Conservation (phyloP, 2,888 invertebrate genomes). For the Pristionchus mayeri region DNA sequence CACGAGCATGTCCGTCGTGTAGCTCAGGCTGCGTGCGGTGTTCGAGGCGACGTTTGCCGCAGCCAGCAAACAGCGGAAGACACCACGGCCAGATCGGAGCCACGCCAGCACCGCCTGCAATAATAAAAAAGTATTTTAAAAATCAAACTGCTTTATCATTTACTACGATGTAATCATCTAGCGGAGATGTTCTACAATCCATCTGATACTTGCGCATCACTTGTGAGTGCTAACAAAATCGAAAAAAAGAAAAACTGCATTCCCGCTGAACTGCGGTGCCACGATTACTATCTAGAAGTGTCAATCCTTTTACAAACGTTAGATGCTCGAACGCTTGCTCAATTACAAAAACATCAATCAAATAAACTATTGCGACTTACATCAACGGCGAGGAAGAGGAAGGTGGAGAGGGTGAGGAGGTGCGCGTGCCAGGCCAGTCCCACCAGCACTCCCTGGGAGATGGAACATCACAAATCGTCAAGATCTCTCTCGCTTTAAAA, state of each 20-base stretch:
- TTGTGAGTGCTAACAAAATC: no score
- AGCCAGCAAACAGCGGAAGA: constrained; percentile 61
- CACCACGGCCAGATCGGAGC: constrained; percentile 57
- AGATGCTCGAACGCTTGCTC: background rate
- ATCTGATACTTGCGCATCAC: no score
- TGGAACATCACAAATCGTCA: no score
- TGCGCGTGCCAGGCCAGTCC: constrained; percentile 13
- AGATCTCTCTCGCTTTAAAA: no score
- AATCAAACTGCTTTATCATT: no score
- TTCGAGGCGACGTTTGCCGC: constrained; percentile 54
- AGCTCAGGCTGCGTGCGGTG: constrained; percentile 40
- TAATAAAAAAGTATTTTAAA: background rate
- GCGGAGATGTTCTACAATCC: no score
- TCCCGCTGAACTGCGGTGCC: no score
- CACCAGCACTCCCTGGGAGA: background rate
- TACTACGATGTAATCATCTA: no score
- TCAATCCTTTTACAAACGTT: background rate
- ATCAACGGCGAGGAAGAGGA: constrained; percentile 54
- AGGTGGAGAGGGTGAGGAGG: constrained; percentile 46
- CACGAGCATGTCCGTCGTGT: constrained; percentile 43
- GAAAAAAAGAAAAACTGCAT: no score
- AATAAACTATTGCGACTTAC: constrained; percentile 47
- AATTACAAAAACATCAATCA: background rate
- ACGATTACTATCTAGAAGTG: no score
- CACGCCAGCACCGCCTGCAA: constrained; percentile 53